Conservation (phyloP, 2,888 invertebrate species). For the Tryphoninae sp. region DNA sequence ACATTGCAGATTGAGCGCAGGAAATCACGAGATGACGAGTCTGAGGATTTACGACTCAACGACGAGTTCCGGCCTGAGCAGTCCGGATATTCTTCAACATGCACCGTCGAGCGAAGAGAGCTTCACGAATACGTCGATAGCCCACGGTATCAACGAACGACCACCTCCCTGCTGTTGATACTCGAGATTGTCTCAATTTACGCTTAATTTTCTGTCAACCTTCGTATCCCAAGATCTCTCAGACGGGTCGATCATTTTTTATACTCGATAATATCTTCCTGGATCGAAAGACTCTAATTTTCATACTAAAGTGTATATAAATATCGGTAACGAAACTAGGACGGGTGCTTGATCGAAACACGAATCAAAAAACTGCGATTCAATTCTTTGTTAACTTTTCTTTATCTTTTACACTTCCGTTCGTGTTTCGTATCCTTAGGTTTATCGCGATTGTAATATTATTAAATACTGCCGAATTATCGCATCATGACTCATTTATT, state of each 20-base stretch:
- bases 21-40: slow-evolving; percentile 68
- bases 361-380: neutral
- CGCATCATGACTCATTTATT: neutral
- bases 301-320: neutral
- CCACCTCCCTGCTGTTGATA: slow-evolving; percentile 85
- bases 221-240: neutral
- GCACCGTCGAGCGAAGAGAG: slow-evolving; percentile 79
- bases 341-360: slow-evolving; percentile 5
- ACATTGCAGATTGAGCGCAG: slow-evolving; percentile 59
- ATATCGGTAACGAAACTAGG: neutral
- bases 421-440: neutral
- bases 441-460: neutral
- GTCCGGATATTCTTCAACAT: slow-evolving; percentile 74
- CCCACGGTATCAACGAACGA: slow-evolving; percentile 86
- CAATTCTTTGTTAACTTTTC: neutral
- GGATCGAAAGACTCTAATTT: neutral
- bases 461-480: neutral
- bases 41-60: slow-evolving; percentile 85
- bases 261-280: neutral
- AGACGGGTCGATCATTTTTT: slow-evolving; percentile 13
- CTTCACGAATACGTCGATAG: slow-evolving; percentile 84
- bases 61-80: slow-evolving; percentile 78
- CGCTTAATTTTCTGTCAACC: neutral
- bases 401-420: neutral
- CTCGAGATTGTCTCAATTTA: neutral